Percentiles rank a stretch among this genome's conserved stretches.
These are phyloP conservation scores for Epizoanthus stellaris DNA, from an alignment of 92 coral and sea anemone genomes.

Conservation along the genomic window DNA sequence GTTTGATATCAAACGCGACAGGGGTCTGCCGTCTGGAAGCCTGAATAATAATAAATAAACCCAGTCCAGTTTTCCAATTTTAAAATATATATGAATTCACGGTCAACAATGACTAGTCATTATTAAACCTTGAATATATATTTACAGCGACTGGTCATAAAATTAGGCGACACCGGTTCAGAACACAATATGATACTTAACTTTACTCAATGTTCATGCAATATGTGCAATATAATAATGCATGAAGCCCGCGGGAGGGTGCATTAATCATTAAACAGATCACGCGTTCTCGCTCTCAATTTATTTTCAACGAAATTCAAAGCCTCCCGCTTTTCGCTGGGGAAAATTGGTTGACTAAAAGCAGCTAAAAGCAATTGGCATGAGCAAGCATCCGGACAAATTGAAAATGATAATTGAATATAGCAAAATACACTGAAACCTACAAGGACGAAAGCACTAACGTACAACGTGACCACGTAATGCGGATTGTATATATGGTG, in stretches of 20 bases:
- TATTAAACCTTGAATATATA: too few species aligned
- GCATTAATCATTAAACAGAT: constrained; percentile 10
- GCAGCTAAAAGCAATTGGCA: background rate
- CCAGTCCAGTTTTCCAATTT: too few species aligned
- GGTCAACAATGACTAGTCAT: too few species aligned
- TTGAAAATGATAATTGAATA: background rate
- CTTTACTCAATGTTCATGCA: too few species aligned
- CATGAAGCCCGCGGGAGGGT: background rate
- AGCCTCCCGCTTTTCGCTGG: background rate
- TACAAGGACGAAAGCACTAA: background rate
- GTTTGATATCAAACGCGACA: too few species aligned
- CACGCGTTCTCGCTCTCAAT: background rate
- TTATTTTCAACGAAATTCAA: background rate
- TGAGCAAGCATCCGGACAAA: background rate
- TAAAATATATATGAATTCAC: too few species aligned
- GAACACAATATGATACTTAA: too few species aligned
- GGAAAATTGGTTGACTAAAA: background rate
- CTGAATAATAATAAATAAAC: too few species aligned
- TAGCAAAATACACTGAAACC: background rate
- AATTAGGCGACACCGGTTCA: too few species aligned
- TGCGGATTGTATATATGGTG: background rate
- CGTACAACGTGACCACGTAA: background rate
- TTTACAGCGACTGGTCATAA: too few species aligned
- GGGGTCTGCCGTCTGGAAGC: too few species aligned
- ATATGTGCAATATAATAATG: background rate